Base-by-base conservation (phyloP, 2,113 vertebrate genomes). In the Perca schrenkii region DNA sequence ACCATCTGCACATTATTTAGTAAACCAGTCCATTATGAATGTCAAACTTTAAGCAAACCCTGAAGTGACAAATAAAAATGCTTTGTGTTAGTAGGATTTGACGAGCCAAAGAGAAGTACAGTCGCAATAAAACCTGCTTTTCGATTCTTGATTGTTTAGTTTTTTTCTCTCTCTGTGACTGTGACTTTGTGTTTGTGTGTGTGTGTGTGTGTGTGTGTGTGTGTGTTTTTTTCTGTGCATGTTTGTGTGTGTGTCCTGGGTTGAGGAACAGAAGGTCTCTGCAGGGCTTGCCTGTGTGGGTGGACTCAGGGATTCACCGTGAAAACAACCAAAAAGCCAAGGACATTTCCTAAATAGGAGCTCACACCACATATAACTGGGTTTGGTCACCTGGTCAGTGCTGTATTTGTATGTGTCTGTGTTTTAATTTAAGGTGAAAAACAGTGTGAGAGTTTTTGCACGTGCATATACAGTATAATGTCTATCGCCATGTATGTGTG, bases 201-300 rank as follows among this genome's bases (percentile, higher is more conserved):
- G 34, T 34, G 31, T 34, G 34, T 34, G 34, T 34, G 34, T 34
- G 34, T 34, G 34, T 34, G 34, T 34, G 34, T 34, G 34, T 34
- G 34, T 34, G 34, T 34, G 34, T 6, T 1, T 34, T 53, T 34
- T 16, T 77, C 19, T 52, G 71, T 54, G 69, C 25, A 2, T 49
- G 69, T 58, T 61, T 81, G 76, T 74, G 49, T 73, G 74, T 86
- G 74, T 85, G 79, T 90, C 89, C 89, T 85, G 91, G 83, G 83
- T 85, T 90, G 91, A 90, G 86, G 94, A 95, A 95, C 95, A 96
- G 93, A 96, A 95, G 95, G 95, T 95, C 95, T 96, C 94, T 90
- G 93, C 95, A 94, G 94, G 95, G 87, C 92, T 87, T 91, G 92
- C 91, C 91, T 95, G 94, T 94, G 95, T 95, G 95, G 95, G 94